A percentile compares a stretch with the other conserved stretches of the same genome.
phyloP scores from a whole-genome alignment of 2,888 invertebrate genomes.

The Drosophila dives region DNA sequence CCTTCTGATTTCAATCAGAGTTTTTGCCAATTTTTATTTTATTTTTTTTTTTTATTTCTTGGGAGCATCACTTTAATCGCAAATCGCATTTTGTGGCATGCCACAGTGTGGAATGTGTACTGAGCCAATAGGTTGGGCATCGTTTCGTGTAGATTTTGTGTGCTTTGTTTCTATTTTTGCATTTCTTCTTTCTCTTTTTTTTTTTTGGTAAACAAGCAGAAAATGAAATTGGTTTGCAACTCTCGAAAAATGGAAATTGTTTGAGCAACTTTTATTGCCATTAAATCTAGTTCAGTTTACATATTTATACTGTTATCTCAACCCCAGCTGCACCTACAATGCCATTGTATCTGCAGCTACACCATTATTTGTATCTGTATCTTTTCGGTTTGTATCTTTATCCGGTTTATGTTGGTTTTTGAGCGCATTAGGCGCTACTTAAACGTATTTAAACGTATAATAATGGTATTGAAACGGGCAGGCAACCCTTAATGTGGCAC shows the following conservation, averaged over 20 bases:
- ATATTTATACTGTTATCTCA: neutral
- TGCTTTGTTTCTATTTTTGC: neutral
- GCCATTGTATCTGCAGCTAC: conserved; percentile 1
- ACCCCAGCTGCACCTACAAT: neutral
- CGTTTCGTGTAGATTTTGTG: neutral
- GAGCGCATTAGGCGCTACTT: conserved; percentile 66
- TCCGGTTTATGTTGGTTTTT: conserved; percentile 39
- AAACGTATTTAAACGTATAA: conserved; percentile 47
- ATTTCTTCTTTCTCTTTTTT: neutral
- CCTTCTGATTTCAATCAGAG: conserved; percentile 71
- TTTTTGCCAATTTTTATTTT: conserved; percentile 31
- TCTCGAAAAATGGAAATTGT: neutral
- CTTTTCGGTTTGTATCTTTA: conserved; percentile 18
- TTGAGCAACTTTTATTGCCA: neutral
- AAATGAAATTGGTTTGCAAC: neutral
- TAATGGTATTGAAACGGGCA: conserved; percentile 11
- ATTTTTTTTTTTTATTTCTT: conserved; percentile 2
- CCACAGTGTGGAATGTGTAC: conserved; percentile 46
- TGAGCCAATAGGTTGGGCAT: conserved; percentile 22
- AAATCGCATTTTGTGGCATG: conserved; percentile 58
- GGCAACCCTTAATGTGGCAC: conserved; percentile 59
- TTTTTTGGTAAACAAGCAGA: neutral
- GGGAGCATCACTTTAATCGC: conserved; percentile 53
- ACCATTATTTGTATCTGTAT: conserved; percentile 2
- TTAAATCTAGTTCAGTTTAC: neutral